Evolutionary conservation across 2,888 invertebrate genomes (phyloP).

Genomic region (Brenthis daphne): DNA sequence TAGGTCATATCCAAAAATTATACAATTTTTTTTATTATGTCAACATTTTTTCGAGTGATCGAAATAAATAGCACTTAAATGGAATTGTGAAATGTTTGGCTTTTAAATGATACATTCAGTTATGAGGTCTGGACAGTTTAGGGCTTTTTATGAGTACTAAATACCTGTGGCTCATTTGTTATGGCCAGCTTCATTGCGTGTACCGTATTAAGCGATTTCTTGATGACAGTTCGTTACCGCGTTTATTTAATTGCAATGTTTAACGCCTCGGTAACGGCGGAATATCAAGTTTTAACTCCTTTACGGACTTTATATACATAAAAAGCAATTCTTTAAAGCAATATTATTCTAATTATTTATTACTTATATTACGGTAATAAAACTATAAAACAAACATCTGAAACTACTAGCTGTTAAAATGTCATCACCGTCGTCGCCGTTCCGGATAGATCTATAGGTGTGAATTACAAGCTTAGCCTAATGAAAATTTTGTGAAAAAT

Average conservation of each 20-base stretch:
- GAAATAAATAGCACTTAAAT: slow-evolving; percentile 11
- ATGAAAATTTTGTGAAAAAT: slow-evolving; percentile 30
- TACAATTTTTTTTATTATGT: not conserved
- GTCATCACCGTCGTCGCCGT: not conserved
- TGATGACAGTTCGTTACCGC: slow-evolving; percentile 48
- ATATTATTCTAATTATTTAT: not conserved
- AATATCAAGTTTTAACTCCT: not conserved
- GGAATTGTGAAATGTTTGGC: slow-evolving; percentile 56
- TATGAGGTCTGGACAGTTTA: slow-evolving; percentile 60
- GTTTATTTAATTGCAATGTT: slow-evolving; percentile 45
- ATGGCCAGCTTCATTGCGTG: slow-evolving; percentile 53
- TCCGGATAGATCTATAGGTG: not conserved
- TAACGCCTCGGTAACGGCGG: not conserved
- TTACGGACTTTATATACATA: not conserved
- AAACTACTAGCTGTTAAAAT: not conserved
- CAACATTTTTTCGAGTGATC: not conserved
- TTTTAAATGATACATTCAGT: slow-evolving; percentile 51
- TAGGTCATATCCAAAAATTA: not conserved
- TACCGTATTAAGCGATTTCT: slow-evolving; percentile 59
- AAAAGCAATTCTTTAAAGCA: not conserved
- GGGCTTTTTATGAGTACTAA: slow-evolving; percentile 60
- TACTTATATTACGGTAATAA: too few relatives aligned
- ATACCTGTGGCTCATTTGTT: slow-evolving; percentile 58
- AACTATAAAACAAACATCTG: too few relatives aligned
- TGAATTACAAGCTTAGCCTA: slow-evolving; percentile 25